Evolutionary conservation across 2,797 vertebrate genomes (phyloP), one percentile per base, ranked within the genome.

Genomic region (Apodemus agrarius): DNA sequence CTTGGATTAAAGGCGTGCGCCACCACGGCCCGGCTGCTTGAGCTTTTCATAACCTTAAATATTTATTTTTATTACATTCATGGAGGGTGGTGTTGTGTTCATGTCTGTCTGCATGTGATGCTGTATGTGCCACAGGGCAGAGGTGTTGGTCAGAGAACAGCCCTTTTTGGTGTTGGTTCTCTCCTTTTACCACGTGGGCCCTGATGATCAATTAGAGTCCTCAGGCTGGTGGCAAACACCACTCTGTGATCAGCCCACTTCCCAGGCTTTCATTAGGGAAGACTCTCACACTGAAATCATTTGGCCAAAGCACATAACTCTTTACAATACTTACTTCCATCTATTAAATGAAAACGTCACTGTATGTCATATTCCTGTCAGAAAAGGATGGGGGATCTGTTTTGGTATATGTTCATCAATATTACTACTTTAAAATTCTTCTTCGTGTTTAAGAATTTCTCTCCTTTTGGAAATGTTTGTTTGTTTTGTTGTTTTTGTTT

Each of bases 231-330:
- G 24, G 11, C 61, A 11, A 65, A 29, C 26, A 65, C 61, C 61
- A 29, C 26, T 29, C 11, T 29, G 9, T 65, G 26, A 6, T 65
- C 63, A 65, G 63, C 11, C 63, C 11, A 13, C 59, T 26, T 65
- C 26, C 63, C 24, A 21, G 81, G 24, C 14, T 26, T 46, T 46
- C 14, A 59, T 3, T 72, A 95, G 69, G 79, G 31, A 21, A 67
- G 49, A 80, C 59, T 52, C 69, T 89, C 57, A 46, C 57, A 91
- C 59, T 72, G 24, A 93, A 91, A 84, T 24, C 37, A 90, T 46
- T 37, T 63, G 61, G 57, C 54, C 59, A 83, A 86, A 87, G 67
- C 52, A 78, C 40, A 74, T n/a, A 40, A 78, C 75, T 21, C 63
- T 85, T 61, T 31, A 22, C 49, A 34, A 63, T 61, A 29, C n/a